These are phyloP conservation scores for Boloria euphrosyne DNA, from an alignment of 2,888 invertebrate species.

Conservation along the genomic window DNA sequence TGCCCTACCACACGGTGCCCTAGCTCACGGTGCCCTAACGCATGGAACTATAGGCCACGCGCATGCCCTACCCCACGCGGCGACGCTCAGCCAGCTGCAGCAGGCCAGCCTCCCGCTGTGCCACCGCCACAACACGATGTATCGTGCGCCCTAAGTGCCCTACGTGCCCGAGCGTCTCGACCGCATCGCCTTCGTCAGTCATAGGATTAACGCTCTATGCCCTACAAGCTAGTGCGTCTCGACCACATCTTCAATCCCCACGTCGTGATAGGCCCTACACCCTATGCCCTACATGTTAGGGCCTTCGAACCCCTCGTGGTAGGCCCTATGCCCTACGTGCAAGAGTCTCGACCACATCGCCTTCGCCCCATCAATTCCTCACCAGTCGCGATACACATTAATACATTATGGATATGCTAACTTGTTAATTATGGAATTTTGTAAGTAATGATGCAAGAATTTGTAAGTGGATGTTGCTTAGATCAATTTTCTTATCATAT, in stretches of 20 bases:
- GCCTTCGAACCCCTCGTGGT: too few relatives aligned
- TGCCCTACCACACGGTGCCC: slow-evolving; percentile 40
- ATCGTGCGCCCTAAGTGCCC: slow-evolving; percentile 47
- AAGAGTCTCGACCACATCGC: background rate
- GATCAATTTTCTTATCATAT: too few relatives aligned
- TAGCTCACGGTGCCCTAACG: slow-evolving; percentile 43
- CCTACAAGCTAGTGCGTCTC: too few relatives aligned
- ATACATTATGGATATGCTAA: background rate
- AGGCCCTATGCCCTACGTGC: too few relatives aligned
- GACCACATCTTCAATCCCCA: too few relatives aligned
- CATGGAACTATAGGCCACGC: slow-evolving; percentile 43
- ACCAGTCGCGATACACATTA: background rate
- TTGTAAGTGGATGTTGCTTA: too few relatives aligned
- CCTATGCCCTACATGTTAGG: too few relatives aligned
- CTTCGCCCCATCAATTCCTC: background rate
- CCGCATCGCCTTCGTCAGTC: background rate
- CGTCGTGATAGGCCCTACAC: too few relatives aligned
- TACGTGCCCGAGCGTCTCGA: slow-evolving; percentile 2
- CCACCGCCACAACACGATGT: slow-evolving; percentile 53
- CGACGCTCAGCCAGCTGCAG: slow-evolving; percentile 38
- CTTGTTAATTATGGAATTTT: too few relatives aligned
- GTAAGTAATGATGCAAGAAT: too few relatives aligned
- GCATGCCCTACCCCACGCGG: slow-evolving; percentile 37
- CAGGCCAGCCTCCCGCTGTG: slow-evolving; percentile 51
- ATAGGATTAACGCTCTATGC: background rate